These are phyloP conservation scores for Hirudinaria manillensis DNA, from an alignment of 2,888 invertebrate species.

Conservation along the genomic window DNA sequence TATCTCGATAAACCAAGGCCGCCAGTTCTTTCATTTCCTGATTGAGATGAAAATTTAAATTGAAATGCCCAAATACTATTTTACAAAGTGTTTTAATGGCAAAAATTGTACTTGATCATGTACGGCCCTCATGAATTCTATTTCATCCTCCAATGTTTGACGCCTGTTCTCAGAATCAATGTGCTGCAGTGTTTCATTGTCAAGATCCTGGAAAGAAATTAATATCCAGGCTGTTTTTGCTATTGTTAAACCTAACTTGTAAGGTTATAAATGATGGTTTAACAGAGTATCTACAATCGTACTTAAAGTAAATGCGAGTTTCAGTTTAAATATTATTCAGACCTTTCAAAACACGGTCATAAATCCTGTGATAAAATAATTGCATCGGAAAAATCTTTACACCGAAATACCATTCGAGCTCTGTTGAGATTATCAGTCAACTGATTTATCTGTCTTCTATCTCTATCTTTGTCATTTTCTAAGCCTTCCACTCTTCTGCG, in stretches of 20 bases:
- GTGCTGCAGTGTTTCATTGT: constrained; percentile 57
- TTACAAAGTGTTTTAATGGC: background rate
- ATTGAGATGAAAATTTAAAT: background rate
- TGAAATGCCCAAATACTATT: too few species aligned
- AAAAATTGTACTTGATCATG: constrained; percentile 53
- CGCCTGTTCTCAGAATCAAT: constrained; percentile 57
- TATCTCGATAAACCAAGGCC: constrained; percentile 57
- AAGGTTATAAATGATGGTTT: too few species aligned
- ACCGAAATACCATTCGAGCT: constrained; percentile 44
- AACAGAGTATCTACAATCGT: too few species aligned
- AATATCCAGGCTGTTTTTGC: background rate
- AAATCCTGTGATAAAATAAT: too few species aligned
- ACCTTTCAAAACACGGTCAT: too few species aligned
- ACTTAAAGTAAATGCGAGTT: too few species aligned
- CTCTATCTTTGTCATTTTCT: constrained; percentile 47
- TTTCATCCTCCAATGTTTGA: constrained; percentile 57
- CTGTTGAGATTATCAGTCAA: constrained; percentile 48
- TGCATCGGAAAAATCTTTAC: background rate
- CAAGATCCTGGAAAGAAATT: constrained; percentile 47
- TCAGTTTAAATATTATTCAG: too few species aligned
- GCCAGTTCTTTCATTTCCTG: constrained; percentile 57
- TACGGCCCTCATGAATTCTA: constrained; percentile 57
- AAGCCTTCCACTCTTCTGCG: constrained; percentile 49
- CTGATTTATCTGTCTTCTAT: constrained; percentile 52
- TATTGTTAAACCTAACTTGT: too few species aligned